Evolutionary conservation across 2,888 invertebrate species (phyloP), one percentile per base, ranked within the genome.

Genomic region (Anthrax anthrax): DNA sequence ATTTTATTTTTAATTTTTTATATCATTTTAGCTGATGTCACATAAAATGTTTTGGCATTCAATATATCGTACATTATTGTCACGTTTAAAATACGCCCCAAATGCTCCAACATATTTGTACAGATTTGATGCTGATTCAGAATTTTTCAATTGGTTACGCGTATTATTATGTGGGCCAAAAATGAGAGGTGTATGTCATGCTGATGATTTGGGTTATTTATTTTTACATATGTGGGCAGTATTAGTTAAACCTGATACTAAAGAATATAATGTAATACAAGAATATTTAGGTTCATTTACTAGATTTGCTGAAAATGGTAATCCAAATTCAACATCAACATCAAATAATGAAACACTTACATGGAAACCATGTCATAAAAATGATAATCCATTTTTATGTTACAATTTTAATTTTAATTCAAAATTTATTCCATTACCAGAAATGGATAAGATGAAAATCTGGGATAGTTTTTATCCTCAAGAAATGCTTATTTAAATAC

Each of bases 31-130:
- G 67, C 54, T 67, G 17, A 61, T 63, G 48, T 62, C 65, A 1
- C 65, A 66, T 44, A 67, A 65, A 58, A 59, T 58, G 37, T 67
- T 67, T 47, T 67, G 66, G 67, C 68, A 67, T 48, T 63, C 62
- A 48, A 63, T 67, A 32, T 65, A 68, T 46, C 57, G 67, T 13
- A 64, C 65, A 1, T 13, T 51, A 16, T 52, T 61, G 14, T 63
- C 67, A 9, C 60, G 67, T 1, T 47, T 56, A 1, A 50, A 60
- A 37, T 50, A 64, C 47, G 56, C 58, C 8, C 54, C 63, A 9
- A 52, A 44, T n/a, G 62, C 61, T 1, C 59, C 64, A 16, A 67
- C 67, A 4, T 67, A 58, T 48, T 55, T 66, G 4, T 67, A 68
- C 50, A 62, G 67, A 29, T 67, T 67, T 47, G 65, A 65, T 48